Conservation (phyloP, 2,113 vertebrate genomes). For the Pipa parva region DNA sequence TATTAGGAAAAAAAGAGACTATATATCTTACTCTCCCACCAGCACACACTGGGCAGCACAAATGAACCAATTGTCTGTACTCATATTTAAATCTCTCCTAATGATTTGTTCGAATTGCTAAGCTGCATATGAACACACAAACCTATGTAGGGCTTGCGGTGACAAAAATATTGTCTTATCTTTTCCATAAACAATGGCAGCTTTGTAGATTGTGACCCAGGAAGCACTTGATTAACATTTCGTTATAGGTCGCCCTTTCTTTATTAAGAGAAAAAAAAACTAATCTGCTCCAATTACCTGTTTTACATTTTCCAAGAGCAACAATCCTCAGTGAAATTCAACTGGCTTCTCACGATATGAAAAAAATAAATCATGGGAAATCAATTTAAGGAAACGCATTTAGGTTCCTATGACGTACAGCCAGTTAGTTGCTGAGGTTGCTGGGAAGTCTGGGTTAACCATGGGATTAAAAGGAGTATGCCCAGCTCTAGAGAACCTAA, state of each 20-base stretch:
- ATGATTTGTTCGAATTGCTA: constrained; percentile 28
- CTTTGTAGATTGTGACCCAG: constrained; percentile 28
- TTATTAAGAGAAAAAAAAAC: constrained; percentile 19
- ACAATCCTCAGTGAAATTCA: too few species aligned
- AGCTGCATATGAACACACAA: constrained; percentile 31
- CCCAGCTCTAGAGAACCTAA: too few species aligned
- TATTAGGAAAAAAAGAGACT: constrained; percentile 29
- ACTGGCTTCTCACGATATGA: too few species aligned
- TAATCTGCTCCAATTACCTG: constrained; percentile 16
- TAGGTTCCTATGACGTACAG: too few species aligned
- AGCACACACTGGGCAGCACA: constrained; percentile 37
- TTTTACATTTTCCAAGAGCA: neutral
- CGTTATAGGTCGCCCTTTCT: neutral
- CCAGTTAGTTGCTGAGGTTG: too few species aligned
- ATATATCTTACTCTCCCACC: constrained; percentile 37
- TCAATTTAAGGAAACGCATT: too few species aligned
- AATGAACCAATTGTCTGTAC: constrained; percentile 35
- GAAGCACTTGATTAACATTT: constrained; percentile 9
- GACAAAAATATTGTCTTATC: constrained; percentile 31
- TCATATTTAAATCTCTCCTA: constrained; percentile 27
- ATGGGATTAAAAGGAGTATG: too few species aligned
- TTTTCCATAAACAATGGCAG: constrained; percentile 29
- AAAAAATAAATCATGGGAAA: too few species aligned
- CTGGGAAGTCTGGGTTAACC: too few species aligned
- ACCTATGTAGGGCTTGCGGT: constrained; percentile 10